Evolutionary conservation across 2,888 invertebrate species (phyloP).

Genomic region (Parnassius mnemosyne): DNA sequence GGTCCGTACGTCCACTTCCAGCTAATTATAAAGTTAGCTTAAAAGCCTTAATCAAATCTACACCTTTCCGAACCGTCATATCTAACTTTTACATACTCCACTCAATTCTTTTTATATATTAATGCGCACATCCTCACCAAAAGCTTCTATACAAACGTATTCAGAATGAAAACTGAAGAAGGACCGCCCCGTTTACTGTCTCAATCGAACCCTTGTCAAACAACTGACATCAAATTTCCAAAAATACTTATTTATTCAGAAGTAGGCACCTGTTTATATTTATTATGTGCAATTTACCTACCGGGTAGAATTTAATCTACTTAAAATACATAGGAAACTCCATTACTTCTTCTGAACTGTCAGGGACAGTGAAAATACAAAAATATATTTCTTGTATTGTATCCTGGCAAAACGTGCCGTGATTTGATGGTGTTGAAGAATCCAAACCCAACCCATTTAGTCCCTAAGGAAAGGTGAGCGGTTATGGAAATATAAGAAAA

Average conservation of each 20-base stretch:
- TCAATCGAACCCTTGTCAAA: constrained; percentile 29
- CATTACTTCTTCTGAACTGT: neutral
- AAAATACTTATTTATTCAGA: constrained; percentile 29
- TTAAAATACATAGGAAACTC: constrained; percentile 16
- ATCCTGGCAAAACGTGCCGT: no score
- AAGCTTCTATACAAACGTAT: constrained; percentile 25
- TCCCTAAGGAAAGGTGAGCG: no score
- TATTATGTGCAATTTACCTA: constrained; percentile 27
- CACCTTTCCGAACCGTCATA: constrained; percentile 18
- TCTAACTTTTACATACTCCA: constrained; percentile 11
- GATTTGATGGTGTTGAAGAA: no score
- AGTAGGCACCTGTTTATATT: constrained; percentile 28
- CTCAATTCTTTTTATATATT: constrained; percentile 25
- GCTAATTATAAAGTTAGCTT: constrained; percentile 69
- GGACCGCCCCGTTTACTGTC: constrained; percentile 27
- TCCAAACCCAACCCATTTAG: no score
- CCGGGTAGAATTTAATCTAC: constrained; percentile 24
- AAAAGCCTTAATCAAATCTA: constrained; percentile 51
- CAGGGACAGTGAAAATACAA: no score
- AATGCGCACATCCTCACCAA: constrained; percentile 21
- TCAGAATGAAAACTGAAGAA: constrained; percentile 23
- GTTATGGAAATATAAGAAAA: no score
- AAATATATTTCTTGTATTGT: no score
- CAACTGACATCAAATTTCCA: constrained; percentile 28
- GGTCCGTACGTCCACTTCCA: constrained; percentile 50